A percentile compares a stretch with the other conserved stretches of the same genome.
Evolutionary conservation across 2,113 vertebrate genomes (phyloP).

Genomic region (Macquaria australasica): DNA sequence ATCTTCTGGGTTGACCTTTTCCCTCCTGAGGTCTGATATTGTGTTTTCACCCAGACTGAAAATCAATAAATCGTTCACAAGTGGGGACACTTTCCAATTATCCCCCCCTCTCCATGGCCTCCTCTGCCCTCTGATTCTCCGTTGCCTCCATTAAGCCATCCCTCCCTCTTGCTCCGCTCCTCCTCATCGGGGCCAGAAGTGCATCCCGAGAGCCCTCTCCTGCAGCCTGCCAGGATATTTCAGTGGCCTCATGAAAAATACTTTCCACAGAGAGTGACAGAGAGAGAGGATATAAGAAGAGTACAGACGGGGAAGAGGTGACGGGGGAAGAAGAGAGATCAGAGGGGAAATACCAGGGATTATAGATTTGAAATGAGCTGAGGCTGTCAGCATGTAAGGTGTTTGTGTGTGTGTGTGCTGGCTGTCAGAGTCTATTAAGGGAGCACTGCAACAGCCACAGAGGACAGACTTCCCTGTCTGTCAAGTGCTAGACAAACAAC

Average conservation of each 20-base stretch:
- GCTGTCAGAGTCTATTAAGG: conserved; percentile 60
- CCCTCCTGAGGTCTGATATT: conserved; percentile 21
- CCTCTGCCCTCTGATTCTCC: conserved; percentile 26
- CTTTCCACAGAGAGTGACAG: conserved; percentile 64
- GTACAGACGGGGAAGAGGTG: conserved; percentile 18
- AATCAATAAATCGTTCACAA: conserved; percentile 61
- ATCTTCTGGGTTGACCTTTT: conserved; percentile 40
- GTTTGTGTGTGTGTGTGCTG: conserved; percentile 22
- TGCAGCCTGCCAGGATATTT: conserved; percentile 47
- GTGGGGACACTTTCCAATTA: conserved; percentile 20
- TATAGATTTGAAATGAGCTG: conserved; percentile 77
- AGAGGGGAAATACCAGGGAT: conserved; percentile 58
- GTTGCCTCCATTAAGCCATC: conserved; percentile 41
- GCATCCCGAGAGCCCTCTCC: conserved; percentile 14
- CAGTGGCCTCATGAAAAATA: conserved; percentile 64
- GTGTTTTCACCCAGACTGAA: conserved; percentile 26
- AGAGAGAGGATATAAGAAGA: conserved; percentile 6
- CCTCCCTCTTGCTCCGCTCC: conserved; percentile 2
- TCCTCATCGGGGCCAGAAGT: conserved; percentile 19
- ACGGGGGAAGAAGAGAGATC: conserved; percentile 40
- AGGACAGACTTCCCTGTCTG: conserved; percentile 64
- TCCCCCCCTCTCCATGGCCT: not conserved
- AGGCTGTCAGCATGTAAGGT: conserved; percentile 46
- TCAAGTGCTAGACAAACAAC: conserved; percentile 70
- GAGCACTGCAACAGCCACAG: conserved; percentile 37